A percentile compares a stretch with the other conserved stretches of the same genome.
Evolutionary conservation across 1,140 invertebrate genomes (phyloP).

Genomic region (Diploscapter pachys): DNA sequence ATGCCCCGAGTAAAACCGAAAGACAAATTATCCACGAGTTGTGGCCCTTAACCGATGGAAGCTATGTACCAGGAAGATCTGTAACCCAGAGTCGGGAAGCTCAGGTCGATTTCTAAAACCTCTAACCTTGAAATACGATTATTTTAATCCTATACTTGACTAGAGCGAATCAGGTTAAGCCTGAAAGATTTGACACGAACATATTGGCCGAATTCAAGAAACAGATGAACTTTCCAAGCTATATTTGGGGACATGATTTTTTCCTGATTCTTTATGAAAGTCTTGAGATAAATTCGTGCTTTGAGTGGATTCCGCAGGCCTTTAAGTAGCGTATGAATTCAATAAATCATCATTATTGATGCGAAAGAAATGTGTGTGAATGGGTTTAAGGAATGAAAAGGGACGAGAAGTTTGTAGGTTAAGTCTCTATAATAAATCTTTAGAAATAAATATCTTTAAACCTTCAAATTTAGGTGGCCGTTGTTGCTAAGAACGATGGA

Average conservation of each 20-base stretch:
- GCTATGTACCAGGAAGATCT: constrained; percentile 54
- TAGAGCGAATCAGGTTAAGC: background rate
- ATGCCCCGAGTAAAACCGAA: constrained; percentile 49
- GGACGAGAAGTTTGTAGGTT: background rate
- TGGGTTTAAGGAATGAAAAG: background rate
- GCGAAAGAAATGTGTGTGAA: background rate
- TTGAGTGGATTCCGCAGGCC: background rate
- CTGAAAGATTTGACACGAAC: background rate
- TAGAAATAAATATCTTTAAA: constrained; percentile 18
- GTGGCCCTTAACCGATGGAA: constrained; percentile 52
- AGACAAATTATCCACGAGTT: constrained; percentile 53
- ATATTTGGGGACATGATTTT: background rate
- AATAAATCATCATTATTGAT: background rate
- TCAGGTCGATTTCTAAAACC: constrained; percentile 38
- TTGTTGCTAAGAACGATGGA: constrained; percentile 45
- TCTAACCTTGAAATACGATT: background rate
- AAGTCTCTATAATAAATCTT: constrained; percentile 10
- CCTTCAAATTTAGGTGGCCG: constrained; percentile 44
- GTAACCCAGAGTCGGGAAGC: constrained; percentile 57
- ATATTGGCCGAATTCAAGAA: constrained; percentile 1
- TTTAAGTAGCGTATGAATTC: background rate
- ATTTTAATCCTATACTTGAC: constrained; percentile 19
- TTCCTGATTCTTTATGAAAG: background rate
- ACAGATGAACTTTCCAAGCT: background rate
- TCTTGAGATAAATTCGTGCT: background rate